Conservation (phyloP, 1,140 invertebrate genomes). For the Nebria ingens region DNA sequence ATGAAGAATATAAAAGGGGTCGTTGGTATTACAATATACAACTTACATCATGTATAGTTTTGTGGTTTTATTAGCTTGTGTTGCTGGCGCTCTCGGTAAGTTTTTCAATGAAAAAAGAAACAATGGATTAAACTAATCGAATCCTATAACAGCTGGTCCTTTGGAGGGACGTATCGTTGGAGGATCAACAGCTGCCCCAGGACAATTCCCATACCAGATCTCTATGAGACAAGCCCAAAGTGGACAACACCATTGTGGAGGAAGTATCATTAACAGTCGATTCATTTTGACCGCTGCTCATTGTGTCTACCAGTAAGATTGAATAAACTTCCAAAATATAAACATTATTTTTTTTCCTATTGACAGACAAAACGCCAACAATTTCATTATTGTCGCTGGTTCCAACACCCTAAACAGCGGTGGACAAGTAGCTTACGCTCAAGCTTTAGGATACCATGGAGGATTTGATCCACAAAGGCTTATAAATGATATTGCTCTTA, state of each 20-base stretch:
- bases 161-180: not conserved
- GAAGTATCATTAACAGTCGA: no score
- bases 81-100: no score
- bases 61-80: no score
- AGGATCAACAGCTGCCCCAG: not conserved
- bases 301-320: no score
- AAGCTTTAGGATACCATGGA: constrained; percentile 32
- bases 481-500: constrained; percentile 35
- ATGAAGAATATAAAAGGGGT: no score
- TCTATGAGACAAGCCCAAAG: not conserved
- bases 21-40: no score
- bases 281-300: no score
- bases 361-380: constrained; percentile 31
- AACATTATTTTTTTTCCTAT: constrained; percentile 27
- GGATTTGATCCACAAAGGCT: constrained; percentile 32
- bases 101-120: no score
- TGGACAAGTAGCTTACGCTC: constrained; percentile 27
- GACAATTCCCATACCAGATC: not conserved
- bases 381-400: constrained; percentile 35
- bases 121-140: no score
- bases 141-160: not conserved
- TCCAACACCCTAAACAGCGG: constrained; percentile 34
- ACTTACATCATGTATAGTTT: no score
- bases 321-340: no score
- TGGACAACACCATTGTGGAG: no score